phyloP scores from a whole-genome alignment of 2,113 vertebrate species.

The Pleuronectes platessa region DNA sequence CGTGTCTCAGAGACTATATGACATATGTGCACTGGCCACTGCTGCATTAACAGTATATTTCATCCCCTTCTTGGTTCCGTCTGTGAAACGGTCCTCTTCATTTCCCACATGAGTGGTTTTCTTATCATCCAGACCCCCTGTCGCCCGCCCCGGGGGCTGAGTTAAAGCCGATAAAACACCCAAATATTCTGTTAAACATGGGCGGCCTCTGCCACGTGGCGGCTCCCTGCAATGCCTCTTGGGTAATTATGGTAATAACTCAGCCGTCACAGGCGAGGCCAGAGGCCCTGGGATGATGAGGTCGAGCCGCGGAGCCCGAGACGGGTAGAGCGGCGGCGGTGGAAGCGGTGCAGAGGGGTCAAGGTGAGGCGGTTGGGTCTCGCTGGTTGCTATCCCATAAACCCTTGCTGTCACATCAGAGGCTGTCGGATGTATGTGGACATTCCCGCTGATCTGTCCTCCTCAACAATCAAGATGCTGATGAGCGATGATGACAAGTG shows the following conservation, averaged over 20 bases:
- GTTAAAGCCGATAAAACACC: conserved; percentile 81
- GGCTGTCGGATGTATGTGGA: conserved; percentile 70
- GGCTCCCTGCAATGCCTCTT: conserved; percentile 71
- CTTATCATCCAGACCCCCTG: conserved; percentile 70
- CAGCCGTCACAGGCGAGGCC: conserved; percentile 77
- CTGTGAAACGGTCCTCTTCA: conserved; percentile 68
- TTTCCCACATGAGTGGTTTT: conserved; percentile 80
- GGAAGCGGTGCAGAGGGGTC: conserved; percentile 48
- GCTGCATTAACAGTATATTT: conserved; percentile 75
- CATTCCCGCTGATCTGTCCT: conserved; percentile 57
- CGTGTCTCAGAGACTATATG: conserved; percentile 71
- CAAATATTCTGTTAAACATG: conserved; percentile 82
- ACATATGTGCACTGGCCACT: conserved; percentile 65
- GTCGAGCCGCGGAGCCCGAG: conserved; percentile 63
- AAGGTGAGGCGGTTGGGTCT: conserved; percentile 63
- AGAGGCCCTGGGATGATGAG: conserved; percentile 73
- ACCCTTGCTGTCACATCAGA: conserved; percentile 74
- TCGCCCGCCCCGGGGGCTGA: conserved; percentile 64
- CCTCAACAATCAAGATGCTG: conserved; percentile 70
- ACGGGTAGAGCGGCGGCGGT: conserved; percentile 35
- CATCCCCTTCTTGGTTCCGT: conserved; percentile 65
- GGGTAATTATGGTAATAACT: conserved; percentile 84
- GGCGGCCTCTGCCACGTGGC: conserved; percentile 67
- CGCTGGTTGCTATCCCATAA: conserved; percentile 58
- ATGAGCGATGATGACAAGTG: conserved; percentile 73